Percentiles rank a stretch among this genome's conserved stretches.
Evolutionary conservation across 2,888 invertebrate species (phyloP).

Genomic region (Byasa hedistus): DNA sequence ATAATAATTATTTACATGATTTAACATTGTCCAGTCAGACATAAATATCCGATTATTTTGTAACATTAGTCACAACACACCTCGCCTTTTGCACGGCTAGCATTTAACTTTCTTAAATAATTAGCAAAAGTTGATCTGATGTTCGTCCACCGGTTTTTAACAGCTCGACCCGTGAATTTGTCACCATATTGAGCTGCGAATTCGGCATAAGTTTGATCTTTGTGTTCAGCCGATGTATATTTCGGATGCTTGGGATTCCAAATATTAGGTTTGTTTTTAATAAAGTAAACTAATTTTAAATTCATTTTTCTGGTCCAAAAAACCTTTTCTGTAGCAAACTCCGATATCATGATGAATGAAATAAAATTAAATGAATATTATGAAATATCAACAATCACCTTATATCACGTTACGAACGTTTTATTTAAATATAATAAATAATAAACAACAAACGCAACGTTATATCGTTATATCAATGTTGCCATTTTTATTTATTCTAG

Average conservation of each 20-base stretch:
- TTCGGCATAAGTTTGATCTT: conserved; percentile 64
- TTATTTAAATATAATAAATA: not conserved
- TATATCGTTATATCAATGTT: too few relatives aligned
- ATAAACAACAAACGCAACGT: not conserved
- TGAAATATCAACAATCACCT: not conserved
- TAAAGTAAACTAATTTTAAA: conserved; percentile 64
- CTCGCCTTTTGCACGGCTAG: conserved; percentile 51
- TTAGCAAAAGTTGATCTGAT: conserved; percentile 69
- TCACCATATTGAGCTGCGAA: conserved; percentile 66
- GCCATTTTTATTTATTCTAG: too few relatives aligned
- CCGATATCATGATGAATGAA: conserved; percentile 53
- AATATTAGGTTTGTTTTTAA: conserved; percentile 61
- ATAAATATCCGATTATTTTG: too few relatives aligned
- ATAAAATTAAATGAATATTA: not conserved
- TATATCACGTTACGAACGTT: not conserved
- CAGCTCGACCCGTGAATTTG: conserved; percentile 67
- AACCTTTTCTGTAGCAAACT: conserved; percentile 70
- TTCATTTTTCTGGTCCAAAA: conserved; percentile 74
- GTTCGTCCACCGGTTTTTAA: conserved; percentile 73
- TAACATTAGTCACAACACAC: conserved; percentile 40
- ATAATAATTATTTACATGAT: not conserved
- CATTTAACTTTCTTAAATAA: conserved; percentile 64
- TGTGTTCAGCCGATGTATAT: conserved; percentile 58
- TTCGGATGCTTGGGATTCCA: conserved; percentile 72
- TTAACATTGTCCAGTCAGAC: not conserved